A percentile compares a stretch with the other conserved stretches of the same genome.
Evolutionary conservation across 2,888 invertebrate genomes (phyloP).

Genomic region (Silvanus unidentatus): DNA sequence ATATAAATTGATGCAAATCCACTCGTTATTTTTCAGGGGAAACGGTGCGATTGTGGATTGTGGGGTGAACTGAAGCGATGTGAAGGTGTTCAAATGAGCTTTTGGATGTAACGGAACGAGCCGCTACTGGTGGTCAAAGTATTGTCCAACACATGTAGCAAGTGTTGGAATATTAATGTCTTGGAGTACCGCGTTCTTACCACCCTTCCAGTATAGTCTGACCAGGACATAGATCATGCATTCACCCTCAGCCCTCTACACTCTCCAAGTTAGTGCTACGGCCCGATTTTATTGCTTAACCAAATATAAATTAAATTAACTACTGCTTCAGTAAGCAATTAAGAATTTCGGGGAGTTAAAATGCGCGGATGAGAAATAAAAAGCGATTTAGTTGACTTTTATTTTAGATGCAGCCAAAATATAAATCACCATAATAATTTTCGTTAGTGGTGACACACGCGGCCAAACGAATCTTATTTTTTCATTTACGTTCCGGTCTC

Average conservation of each 20-base stretch:
- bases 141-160: slow-evolving; percentile 40
- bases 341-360: slow-evolving; percentile 45
- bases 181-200: slow-evolving; percentile 45
- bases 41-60: background rate
- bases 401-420: slow-evolving; percentile 36
- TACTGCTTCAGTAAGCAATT: slow-evolving; percentile 48
- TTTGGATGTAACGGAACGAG: slow-evolving; percentile 15
- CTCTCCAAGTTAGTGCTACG: slow-evolving; percentile 35
- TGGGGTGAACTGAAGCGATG: background rate
- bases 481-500: background rate
- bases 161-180: slow-evolving; percentile 47
- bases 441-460: slow-evolving; percentile 21
- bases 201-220: slow-evolving; percentile 42
- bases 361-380: slow-evolving; percentile 39
- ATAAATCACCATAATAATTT: slow-evolving; percentile 34
- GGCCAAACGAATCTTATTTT: background rate
- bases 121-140: slow-evolving; percentile 35
- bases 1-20: background rate
- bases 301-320: slow-evolving; percentile 49
- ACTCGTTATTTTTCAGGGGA: background rate
- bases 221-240: slow-evolving; percentile 46
- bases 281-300: slow-evolving; percentile 47
- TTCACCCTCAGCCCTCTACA: slow-evolving; percentile 27
- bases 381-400: slow-evolving; percentile 45
- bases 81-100: background rate